These are phyloP conservation scores for Eurois occulta DNA, from an alignment of 2,888 invertebrate genomes.

Conservation along the genomic window DNA sequence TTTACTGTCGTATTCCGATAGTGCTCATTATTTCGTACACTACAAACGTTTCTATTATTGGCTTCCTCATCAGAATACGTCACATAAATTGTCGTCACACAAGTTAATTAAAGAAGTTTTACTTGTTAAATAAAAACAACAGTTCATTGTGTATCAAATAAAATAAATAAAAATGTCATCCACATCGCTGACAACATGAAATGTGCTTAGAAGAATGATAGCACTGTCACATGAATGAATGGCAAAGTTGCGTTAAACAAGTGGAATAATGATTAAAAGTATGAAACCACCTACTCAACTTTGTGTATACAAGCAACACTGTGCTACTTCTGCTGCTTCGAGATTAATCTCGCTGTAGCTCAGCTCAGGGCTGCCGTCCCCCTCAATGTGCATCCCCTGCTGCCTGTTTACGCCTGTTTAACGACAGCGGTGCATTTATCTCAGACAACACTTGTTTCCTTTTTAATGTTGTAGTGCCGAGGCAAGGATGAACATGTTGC, in stretches of 20 bases:
- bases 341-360: background rate
- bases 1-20: background rate
- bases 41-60: background rate
- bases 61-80: background rate
- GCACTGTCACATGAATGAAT: background rate
- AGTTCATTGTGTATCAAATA: background rate
- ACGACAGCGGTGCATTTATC: conserved; percentile 27
- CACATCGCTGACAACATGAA: background rate
- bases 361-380: background rate
- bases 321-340: background rate
- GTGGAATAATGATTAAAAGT: background rate
- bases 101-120: background rate
- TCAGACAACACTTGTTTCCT: conserved; percentile 3
- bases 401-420: background rate
- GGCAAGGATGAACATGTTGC: background rate
- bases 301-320: background rate
- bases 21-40: background rate
- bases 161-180: background rate
- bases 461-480: background rate
- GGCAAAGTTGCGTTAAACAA: background rate
- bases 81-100: background rate
- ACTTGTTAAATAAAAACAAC: background rate
- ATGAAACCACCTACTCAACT: background rate
- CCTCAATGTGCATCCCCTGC: background rate
- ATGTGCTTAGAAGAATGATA: background rate